Evolutionary conservation across 2,797 vertebrate species (phyloP).

Genomic region (Acrossocheilus wenchowensis): DNA sequence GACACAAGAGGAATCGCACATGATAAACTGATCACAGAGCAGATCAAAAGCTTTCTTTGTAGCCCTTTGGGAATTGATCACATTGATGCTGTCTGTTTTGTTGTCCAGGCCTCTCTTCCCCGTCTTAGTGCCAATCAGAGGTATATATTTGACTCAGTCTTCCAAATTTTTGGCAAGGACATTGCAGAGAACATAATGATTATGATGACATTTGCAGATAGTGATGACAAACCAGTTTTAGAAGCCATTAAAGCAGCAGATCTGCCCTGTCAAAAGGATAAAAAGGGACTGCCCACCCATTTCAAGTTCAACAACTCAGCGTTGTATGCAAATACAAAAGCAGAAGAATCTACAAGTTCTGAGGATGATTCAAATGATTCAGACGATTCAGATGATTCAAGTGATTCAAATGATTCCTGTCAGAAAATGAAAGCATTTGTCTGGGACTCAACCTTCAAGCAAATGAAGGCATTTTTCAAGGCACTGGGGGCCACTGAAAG

Average conservation of each 20-base stretch:
- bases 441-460: constrained; percentile 50
- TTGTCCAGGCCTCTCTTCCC: constrained; percentile 55
- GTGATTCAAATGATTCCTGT: too few relatives aligned
- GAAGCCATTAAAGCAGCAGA: constrained; percentile 52
- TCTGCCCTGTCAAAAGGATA: constrained; percentile 55
- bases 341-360: neutral
- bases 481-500: constrained; percentile 35
- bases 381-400: too few relatives aligned
- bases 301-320: constrained; percentile 61
- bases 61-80: constrained; percentile 53
- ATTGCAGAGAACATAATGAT: constrained; percentile 56
- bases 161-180: constrained; percentile 59
- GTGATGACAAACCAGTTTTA: constrained; percentile 48
- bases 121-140: constrained; percentile 51
- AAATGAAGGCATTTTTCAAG: constrained; percentile 58
- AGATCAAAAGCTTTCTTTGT: constrained; percentile 54
- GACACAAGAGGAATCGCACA: constrained; percentile 59
- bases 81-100: constrained; percentile 59
- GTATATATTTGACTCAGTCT: constrained; percentile 56
- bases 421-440: neutral
- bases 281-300: constrained; percentile 51
- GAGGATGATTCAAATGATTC: constrained; percentile 19
- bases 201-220: constrained; percentile 59
- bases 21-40: constrained; percentile 55
- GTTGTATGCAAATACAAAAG: constrained; percentile 43